These are phyloP conservation scores for Notarius lentiginosus DNA, from an alignment of 2,113 vertebrate species.

Conservation along the genomic window DNA sequence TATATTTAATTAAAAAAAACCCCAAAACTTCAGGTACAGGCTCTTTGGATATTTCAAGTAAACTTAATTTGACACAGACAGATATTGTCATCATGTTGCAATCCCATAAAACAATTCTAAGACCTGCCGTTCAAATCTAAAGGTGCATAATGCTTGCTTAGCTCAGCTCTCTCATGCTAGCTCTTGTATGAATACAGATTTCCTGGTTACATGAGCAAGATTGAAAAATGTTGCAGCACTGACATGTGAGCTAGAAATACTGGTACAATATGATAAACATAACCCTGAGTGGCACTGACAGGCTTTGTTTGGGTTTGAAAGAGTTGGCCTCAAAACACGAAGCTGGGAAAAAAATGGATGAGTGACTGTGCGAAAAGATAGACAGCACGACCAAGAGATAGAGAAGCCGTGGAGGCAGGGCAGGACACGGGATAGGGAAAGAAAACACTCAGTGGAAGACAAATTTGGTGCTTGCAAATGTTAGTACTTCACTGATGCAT, in stretches of 20 bases:
- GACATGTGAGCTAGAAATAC: slow-evolving; percentile 29
- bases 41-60: neutral
- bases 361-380: slow-evolving; percentile 49
- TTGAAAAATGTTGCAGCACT: slow-evolving; percentile 12
- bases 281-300: slow-evolving; percentile 54
- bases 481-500: slow-evolving; percentile 26
- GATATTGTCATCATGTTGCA: neutral
- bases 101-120: neutral
- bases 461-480: slow-evolving; percentile 27
- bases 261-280: slow-evolving; percentile 52
- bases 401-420: slow-evolving; percentile 13
- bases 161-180: neutral
- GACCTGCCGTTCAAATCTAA: neutral
- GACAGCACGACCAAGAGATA: slow-evolving; percentile 22
- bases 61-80: neutral
- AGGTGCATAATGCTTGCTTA: neutral
- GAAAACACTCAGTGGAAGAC: neutral
- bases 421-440: neutral
- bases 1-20: neutral
- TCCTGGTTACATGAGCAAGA: neutral
- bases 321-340: slow-evolving; percentile 46
- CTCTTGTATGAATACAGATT: neutral
- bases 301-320: slow-evolving; percentile 53
- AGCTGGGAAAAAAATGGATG: slow-evolving; percentile 39
- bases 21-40: neutral